Base-by-base conservation (phyloP, 2,113 vertebrate species). In the Alectura lathami region DNA sequence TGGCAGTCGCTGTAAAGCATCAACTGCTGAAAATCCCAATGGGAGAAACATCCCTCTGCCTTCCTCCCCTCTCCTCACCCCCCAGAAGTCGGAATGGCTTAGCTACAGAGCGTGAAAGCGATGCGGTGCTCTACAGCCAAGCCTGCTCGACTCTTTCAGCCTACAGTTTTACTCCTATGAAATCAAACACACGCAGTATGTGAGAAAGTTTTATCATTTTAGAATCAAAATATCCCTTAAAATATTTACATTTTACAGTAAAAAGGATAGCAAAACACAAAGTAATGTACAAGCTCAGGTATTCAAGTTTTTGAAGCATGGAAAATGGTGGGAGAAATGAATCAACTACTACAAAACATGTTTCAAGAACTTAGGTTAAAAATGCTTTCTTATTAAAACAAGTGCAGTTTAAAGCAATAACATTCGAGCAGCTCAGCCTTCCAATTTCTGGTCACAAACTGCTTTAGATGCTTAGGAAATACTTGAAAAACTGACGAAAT, bases 211-310 rank as follows among this genome's bases (percentile, higher is more conserved):
- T 98, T 98, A 98, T 98, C 97, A 80, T 98, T 97, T 98, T 97
- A 98, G 97, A 98, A 98, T 98, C 98, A 98, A 98, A 98, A 98
- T 98, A 98, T 98, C 97, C 98, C 98, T 98, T 98, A 98, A 98
- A 98, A 98, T 98, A 98, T 98, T 98, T 98, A 98, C 98, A 98
- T 98, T 98, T 97, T 98, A 98, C 98, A 98, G 98, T 98, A 98
- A 97, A 98, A 98, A 98, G 98, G 97, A 98, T 98, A 98, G 98
- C 95, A 98, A 98, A 98, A 98, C 98, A 98, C 98, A 98, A 98
- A 97, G 96, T 98, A 98, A 98, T 98, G 97, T 98, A 98, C 98
- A 98, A 97, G 98, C 98, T 98, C 95, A 98, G 97, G 97, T 98
- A 98, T 98, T 98, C 98, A 98, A 98, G 97, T 98, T 97, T 98